Base-by-base conservation (phyloP, 2,113 vertebrate genomes). In the Pelmatolapia mariae region DNA sequence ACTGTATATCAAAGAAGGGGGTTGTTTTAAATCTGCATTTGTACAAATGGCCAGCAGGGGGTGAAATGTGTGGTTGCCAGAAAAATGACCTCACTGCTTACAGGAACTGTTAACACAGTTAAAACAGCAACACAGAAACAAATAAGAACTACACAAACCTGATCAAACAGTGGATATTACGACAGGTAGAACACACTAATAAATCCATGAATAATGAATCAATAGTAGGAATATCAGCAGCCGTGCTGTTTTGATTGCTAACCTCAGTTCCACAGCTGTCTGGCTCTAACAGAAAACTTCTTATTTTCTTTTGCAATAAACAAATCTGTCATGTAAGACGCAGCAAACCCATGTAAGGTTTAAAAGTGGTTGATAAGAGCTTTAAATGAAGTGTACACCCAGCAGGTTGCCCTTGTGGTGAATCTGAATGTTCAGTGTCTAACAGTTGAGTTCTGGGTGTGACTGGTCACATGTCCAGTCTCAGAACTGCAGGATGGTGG, bases 191-290 rank as follows among this genome's bases (percentile, higher is more conserved):
- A 7, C 38, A 38, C 22, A 45, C 13, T 3, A 45, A 26, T 73
- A 4, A 45, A 16, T 24, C 36, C 36, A 71, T 15, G n/a, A 71
- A 10, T 24, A 5, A 16, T 24, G 38, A 45, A 0, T 66, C 61
- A 66, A 73, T 24, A 26, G 13, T 0, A 45, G 8, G 36, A 43
- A 73, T 24, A 68, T 43, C 22, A 26, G 22, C n/a, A 24, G n/a
- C 36, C 7, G 1, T 0, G 5, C 36, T 10, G 36, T 1, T 40
- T 43, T 43, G 66, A 0, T 6, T 71, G 12, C 3, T 43, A 16
- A 24, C 66, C 38, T 45, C 36, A 15, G n/a, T 6, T 43, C 22
- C 38, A 45, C n/a, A 43, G 36, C 36, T 0, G 2, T 43, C 19
- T 24, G 66, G 66, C 66, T 71, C 36, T 24, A 4, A 71, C n/a